Percentiles rank a stretch among this genome's conserved stretches.
These are phyloP conservation scores for Azorinus chamasolen DNA, from an alignment of 2,888 invertebrate genomes.

Conservation along the genomic window DNA sequence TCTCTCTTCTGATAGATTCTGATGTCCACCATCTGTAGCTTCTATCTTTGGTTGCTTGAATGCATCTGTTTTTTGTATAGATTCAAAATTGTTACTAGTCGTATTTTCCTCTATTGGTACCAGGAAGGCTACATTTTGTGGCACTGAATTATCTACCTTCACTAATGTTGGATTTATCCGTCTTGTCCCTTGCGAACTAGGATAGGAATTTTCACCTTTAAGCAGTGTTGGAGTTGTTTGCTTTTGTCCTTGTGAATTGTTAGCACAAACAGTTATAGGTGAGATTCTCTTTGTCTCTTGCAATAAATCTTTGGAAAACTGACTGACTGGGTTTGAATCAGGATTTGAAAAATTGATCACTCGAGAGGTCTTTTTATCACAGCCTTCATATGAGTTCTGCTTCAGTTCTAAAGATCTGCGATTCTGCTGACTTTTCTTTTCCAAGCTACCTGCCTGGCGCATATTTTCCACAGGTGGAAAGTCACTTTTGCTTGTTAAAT, in stretches of 20 bases:
- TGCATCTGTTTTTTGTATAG: too few relatives aligned
- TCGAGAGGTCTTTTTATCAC: slow-evolving; percentile 56
- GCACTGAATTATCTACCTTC: slow-evolving; percentile 56
- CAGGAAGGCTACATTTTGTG: slow-evolving; percentile 67
- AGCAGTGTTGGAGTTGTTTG: slow-evolving; percentile 20
- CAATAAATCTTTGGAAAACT: slow-evolving; percentile 31
- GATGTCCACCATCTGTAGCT: neutral
- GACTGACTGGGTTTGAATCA: slow-evolving; percentile 20
- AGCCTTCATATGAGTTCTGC: slow-evolving; percentile 1
- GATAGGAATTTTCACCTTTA: neutral
- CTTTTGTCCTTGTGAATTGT: slow-evolving; percentile 27
- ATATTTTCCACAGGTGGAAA: slow-evolving; percentile 73
- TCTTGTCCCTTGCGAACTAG: slow-evolving; percentile 24
- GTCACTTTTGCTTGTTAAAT: slow-evolving; percentile 70
- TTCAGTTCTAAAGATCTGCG: too few relatives aligned
- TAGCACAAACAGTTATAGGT: slow-evolving; percentile 20
- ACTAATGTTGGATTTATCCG: slow-evolving; percentile 72
- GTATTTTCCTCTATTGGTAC: slow-evolving; percentile 58
- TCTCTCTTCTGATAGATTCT: slow-evolving; percentile 57
- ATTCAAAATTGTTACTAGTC: too few relatives aligned
- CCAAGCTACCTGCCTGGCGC: neutral
- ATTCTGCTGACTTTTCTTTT: neutral
- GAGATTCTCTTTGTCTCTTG: slow-evolving; percentile 46
- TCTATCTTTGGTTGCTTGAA: too few relatives aligned
- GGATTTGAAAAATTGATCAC: slow-evolving; percentile 62